Evolutionary conservation across 2,797 vertebrate genomes (phyloP).

Genomic region (Austrolebias charrua): DNA sequence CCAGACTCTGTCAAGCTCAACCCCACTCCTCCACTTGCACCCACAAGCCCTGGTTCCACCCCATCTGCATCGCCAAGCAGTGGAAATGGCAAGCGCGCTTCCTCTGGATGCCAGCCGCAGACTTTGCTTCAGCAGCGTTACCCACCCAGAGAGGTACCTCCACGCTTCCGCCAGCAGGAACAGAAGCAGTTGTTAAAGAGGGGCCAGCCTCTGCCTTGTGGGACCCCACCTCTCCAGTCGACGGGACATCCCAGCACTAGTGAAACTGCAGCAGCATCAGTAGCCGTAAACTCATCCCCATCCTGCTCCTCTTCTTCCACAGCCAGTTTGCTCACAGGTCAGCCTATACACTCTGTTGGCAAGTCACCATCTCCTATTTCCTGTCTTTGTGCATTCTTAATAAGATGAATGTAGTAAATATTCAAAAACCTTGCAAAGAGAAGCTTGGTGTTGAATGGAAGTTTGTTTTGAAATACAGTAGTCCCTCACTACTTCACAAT

Average conservation of each 20-base stretch:
- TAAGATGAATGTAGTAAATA: background rate
- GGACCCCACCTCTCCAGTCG: constrained; percentile 62
- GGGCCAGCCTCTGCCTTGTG: constrained; percentile 89
- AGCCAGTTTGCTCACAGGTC: constrained; percentile 69
- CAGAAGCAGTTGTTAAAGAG: constrained; percentile 97
- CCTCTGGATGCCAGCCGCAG: constrained; percentile 75
- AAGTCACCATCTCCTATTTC: background rate
- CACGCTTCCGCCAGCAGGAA: constrained; percentile 94
- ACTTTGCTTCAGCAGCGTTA: constrained; percentile 84
- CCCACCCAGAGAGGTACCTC: constrained; percentile 93
- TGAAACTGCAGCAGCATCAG: constrained; percentile 67
- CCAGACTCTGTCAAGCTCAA: constrained; percentile 93
- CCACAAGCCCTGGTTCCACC: constrained; percentile 85
- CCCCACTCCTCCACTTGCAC: constrained; percentile 89
- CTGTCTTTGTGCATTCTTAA: constrained; percentile 4
- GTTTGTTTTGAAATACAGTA: constrained; percentile 1
- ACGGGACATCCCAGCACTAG: constrained; percentile 55
- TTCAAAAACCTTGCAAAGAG: background rate
- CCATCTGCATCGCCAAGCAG: constrained; percentile 84
- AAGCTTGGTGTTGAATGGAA: background rate
- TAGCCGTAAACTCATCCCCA: constrained; percentile 61
- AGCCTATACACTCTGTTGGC: constrained; percentile 41
- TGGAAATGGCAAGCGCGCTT: constrained; percentile 93
- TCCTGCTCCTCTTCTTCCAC: constrained; percentile 56
- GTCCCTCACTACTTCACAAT: too few relatives aligned